Base-by-base conservation (phyloP, 2,797 vertebrate species). In the Botia kubotai region DNA sequence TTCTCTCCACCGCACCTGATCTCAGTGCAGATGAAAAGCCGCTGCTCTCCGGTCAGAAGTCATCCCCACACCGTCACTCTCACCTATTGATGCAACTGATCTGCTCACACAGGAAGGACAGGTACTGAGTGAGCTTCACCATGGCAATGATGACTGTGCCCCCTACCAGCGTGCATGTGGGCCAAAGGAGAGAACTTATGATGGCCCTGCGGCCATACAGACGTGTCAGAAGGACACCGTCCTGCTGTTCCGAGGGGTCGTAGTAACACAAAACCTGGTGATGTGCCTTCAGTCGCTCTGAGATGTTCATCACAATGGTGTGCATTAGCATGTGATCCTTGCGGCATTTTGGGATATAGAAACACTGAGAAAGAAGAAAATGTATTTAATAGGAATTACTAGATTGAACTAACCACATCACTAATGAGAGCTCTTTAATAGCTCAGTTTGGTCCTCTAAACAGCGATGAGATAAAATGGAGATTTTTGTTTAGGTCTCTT, bases 41-140 rank as follows among this genome's bases (percentile, higher is more conserved):
- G 21, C 13, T 14, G 66, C 12, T 26, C 36, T 71, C 69, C 62
- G 43, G 70, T 63, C 21, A 46, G 58, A 33, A 19, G 53, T 55
- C 12, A 23, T 43, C 33, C n/a, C 12, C 23, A 23, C 39, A 46
- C 16, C 2, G 5, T 82, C 86, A 65, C 6, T 83, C 91, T 95
- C 95, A 98, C 94, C 93, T 95, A 88, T 94, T 97, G 86, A 97
- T 95, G 88, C 93, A 92, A 67, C 93, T 94, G 83, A 96, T 93
- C 68, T 94, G 94, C 73, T 98, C 96, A 1, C 95, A 97, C 88
- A 97, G 94, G 75, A 97, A 91, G 68, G 97, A 98, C 79, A 99
- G 93, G 88, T 97, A 96, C 52, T 98, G 97, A 74, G 96, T 99
- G 86, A 98, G 93, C 89, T 98, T 99, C 69, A 99, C 97, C 97